These are phyloP conservation scores for Cryptus viduatorius DNA, from an alignment of 2,888 invertebrate species.

Conservation along the genomic window DNA sequence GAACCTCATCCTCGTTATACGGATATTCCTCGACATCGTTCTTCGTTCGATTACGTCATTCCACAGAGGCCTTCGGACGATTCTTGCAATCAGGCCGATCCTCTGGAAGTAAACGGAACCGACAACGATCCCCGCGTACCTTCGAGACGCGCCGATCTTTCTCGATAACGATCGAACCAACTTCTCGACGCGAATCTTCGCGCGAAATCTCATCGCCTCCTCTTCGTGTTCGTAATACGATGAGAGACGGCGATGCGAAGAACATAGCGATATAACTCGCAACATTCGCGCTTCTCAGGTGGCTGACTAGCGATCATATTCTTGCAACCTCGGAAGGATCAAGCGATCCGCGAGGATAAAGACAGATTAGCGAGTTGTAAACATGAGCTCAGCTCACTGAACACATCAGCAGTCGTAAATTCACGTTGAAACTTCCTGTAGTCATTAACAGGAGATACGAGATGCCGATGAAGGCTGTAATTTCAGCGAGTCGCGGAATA, in stretches of 20 bases:
- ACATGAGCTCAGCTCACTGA: constrained; percentile 62
- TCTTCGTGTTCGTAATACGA: background rate
- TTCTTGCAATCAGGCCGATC: constrained; percentile 1
- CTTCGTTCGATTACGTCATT: constrained; percentile 40
- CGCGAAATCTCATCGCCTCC: constrained; percentile 16
- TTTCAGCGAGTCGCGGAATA: no score
- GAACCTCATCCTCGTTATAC: constrained; percentile 70
- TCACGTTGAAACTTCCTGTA: constrained; percentile 43
- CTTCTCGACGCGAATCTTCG: constrained; percentile 8
- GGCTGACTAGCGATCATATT: constrained; percentile 45
- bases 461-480: background rate
- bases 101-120: background rate
- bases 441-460: constrained; percentile 7
- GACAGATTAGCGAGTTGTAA: constrained; percentile 70
- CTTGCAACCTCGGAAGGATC: constrained; percentile 43
- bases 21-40: constrained; percentile 41
- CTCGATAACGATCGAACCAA: background rate
- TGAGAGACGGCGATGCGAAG: no score
- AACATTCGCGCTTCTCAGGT: constrained; percentile 38
- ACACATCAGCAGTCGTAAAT: constrained; percentile 62
- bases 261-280: no score
- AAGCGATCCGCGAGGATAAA: constrained; percentile 5
- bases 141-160: background rate
- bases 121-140: background rate
- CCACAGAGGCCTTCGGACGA: background rate